Percentiles rank a stretch among this genome's conserved stretches.
Conservation (phyloP, 2,888 invertebrate species). For the Reticulitermes lucifugus region DNA sequence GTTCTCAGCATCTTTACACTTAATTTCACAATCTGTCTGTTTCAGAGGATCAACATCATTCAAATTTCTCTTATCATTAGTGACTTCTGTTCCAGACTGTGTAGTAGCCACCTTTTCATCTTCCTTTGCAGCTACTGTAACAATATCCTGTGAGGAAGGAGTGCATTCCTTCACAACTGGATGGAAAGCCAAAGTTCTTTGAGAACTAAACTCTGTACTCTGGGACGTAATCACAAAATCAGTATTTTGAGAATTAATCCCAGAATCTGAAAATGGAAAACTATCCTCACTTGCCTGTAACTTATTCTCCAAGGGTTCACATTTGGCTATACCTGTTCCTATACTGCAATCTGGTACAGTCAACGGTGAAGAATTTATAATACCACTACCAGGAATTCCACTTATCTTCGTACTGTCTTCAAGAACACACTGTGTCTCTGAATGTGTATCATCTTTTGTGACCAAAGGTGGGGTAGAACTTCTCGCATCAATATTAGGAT, state of each 20-base stretch:
- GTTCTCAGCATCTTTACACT: background rate
- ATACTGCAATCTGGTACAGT: background rate
- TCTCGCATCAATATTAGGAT: slow-evolving; percentile 36
- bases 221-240: background rate
- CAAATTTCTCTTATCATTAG: background rate
- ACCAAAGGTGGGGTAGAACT: slow-evolving; percentile 48
- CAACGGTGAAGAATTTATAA: background rate
- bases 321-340: background rate
- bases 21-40: slow-evolving; percentile 3
- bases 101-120: background rate
- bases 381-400: background rate
- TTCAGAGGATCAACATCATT: background rate
- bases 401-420: background rate
- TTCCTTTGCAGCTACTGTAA: background rate
- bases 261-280: background rate
- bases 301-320: background rate
- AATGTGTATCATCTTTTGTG: background rate
- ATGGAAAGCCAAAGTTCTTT: background rate
- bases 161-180: background rate
- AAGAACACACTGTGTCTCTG: background rate
- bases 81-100: background rate
- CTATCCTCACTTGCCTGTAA: background rate
- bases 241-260: background rate
- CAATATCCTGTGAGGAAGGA: background rate
- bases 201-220: background rate